Conservation (phyloP, 2,113 vertebrate species). For the Sinocyclocheilus anshuiensis region DNA sequence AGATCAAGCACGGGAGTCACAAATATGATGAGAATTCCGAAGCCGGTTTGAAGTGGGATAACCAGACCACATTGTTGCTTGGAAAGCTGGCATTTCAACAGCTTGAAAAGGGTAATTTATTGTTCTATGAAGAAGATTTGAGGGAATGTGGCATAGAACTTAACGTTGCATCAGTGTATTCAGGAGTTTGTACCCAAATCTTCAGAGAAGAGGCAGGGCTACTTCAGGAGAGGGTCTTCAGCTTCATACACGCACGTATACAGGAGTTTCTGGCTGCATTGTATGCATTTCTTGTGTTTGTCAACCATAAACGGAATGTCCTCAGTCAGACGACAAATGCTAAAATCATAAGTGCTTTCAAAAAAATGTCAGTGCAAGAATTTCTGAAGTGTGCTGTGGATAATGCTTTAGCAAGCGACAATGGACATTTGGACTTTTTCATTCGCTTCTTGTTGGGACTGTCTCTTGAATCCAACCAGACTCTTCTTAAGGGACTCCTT, state of each 20-base stretch:
- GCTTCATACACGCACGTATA: conserved; percentile 55
- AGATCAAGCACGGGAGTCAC: too few species aligned
- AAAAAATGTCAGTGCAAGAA: background rate
- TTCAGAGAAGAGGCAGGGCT: conserved; percentile 57
- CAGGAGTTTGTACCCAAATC: conserved; percentile 42
- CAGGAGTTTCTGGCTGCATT: conserved; percentile 61
- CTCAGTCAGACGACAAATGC: background rate
- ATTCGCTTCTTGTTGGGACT: conserved; percentile 3
- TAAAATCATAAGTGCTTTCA: background rate
- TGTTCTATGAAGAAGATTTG: too few species aligned
- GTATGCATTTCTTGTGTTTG: background rate
- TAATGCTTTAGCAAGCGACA: fast-evolving
- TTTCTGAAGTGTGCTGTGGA: conserved; percentile 45
- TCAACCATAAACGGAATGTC: background rate
- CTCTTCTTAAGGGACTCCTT: conserved; percentile 46
- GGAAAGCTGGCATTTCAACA: too few species aligned
- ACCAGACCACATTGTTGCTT: too few species aligned
- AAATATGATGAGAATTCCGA: too few species aligned
- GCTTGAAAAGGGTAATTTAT: too few species aligned
- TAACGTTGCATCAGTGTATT: too few species aligned
- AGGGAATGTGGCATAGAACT: too few species aligned
- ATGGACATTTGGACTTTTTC: conserved; percentile 31
- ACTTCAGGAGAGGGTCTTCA: conserved; percentile 47
- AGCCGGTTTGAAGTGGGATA: too few species aligned
- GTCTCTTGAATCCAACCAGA: background rate